phyloP scores from a whole-genome alignment of 1,140 invertebrate genomes.

The Caenorhabditis elegans region DNA sequence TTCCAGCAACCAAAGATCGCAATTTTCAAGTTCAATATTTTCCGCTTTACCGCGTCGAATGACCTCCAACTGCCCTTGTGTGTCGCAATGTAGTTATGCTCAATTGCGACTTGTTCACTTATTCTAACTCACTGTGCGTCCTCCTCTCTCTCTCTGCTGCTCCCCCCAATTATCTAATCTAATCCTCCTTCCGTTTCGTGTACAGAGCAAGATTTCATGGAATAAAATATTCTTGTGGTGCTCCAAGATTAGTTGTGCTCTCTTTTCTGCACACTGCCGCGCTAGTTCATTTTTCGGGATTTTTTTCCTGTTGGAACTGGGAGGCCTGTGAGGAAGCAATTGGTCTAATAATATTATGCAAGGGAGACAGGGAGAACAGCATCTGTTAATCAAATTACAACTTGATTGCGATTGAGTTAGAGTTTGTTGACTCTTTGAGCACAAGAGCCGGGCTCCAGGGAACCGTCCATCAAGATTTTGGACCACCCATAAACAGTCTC shows the following conservation, averaged over 20 bases:
- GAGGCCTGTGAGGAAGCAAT: background rate
- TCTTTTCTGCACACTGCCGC: too few relatives aligned
- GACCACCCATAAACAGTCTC: too few relatives aligned
- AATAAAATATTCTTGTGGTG: slow-evolving; percentile 1
- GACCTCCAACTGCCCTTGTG: too few relatives aligned
- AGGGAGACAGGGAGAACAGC: background rate
- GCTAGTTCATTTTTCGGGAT: background rate
- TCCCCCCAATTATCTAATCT: slow-evolving; percentile 13
- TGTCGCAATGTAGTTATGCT: too few relatives aligned
- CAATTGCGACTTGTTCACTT: slow-evolving; percentile 13
- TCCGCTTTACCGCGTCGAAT: too few relatives aligned
- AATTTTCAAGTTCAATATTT: too few relatives aligned
- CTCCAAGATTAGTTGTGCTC: background rate
- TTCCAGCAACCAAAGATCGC: too few relatives aligned
- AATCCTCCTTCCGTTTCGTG: background rate
- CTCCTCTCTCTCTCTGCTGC: background rate
- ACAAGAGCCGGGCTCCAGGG: too few relatives aligned
- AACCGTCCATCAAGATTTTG: too few relatives aligned
- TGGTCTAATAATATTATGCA: background rate
- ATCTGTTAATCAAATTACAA: slow-evolving; percentile 7
- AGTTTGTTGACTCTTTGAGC: background rate
- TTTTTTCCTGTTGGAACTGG: background rate
- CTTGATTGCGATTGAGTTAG: background rate
- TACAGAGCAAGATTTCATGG: background rate
- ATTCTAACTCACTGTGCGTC: background rate